Evolutionary conservation across 2,113 vertebrate genomes (phyloP).

Genomic region (Dinomys branickii): DNA sequence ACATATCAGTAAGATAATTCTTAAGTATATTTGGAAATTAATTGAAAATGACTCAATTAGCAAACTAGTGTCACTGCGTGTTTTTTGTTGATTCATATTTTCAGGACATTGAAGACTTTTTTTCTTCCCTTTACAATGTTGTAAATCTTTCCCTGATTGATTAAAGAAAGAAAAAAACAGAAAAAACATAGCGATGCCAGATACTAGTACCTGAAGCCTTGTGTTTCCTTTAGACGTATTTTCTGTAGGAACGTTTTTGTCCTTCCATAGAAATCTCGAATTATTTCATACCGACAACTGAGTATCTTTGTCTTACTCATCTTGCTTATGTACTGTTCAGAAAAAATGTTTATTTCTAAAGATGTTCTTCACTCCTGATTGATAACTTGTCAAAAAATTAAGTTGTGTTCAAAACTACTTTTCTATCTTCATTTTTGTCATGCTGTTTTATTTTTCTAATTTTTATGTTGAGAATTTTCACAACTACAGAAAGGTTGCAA

Average conservation of each 20-base stretch:
- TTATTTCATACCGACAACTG: neutral
- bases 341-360: neutral
- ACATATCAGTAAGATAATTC: too few relatives aligned
- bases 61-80: too few relatives aligned
- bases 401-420: slow-evolving; percentile 21
- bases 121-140: neutral
- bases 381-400: neutral
- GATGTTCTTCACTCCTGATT: neutral
- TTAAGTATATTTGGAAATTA: too few relatives aligned
- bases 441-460: neutral
- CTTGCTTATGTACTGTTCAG: neutral
- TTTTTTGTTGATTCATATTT: too few relatives aligned
- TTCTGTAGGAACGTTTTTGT: neutral
- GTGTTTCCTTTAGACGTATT: neutral
- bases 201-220: neutral
- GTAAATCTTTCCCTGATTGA: neutral
- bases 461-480: slow-evolving; percentile 27
- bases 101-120: neutral
- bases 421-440: neutral
- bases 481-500: neutral
- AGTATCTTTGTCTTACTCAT: neutral
- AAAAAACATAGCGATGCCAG: neutral
- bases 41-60: too few relatives aligned
- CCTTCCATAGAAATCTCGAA: neutral
- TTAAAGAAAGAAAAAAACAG: neutral